Conservation (phyloP, 1,140 invertebrate genomes). For the Ceratina calcarata region DNA sequence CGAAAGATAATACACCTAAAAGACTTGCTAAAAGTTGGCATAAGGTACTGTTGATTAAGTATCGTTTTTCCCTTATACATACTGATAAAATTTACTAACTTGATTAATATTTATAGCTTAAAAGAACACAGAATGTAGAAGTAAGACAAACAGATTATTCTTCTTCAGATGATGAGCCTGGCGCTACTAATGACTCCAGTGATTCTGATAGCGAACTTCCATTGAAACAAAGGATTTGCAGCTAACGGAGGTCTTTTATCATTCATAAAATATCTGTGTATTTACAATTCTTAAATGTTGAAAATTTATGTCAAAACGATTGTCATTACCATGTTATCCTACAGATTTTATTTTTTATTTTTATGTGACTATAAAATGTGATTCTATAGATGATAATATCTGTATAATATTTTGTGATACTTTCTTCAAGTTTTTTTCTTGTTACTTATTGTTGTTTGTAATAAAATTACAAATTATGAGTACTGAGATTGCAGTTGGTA, state of each 20-base stretch:
- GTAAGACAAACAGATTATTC: constrained; percentile 17
- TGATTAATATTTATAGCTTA: constrained; percentile 27
- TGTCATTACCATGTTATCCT: not conserved
- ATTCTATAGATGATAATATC: constrained; percentile 27
- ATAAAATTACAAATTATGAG: not conserved
- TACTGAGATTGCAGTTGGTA: not conserved
- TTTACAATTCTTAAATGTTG: constrained; percentile 17
- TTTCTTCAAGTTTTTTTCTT: too few relatives aligned
- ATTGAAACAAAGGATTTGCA: constrained; percentile 57
- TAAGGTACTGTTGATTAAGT: constrained; percentile 53
- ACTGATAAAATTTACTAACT: not conserved
- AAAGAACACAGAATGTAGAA: constrained; percentile 27
- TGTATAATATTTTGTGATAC: constrained; percentile 26
- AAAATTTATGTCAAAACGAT: not conserved
- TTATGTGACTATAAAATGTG: constrained; percentile 14
- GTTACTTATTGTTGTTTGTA: too few relatives aligned
- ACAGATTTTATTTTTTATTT: constrained; percentile 26
- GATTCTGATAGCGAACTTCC: constrained; percentile 68
- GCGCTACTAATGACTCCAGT: constrained; percentile 50
- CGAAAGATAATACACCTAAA: constrained; percentile 64
- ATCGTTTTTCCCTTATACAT: not conserved
- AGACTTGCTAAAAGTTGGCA: constrained; percentile 55
- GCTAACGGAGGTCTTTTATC: constrained; percentile 55
- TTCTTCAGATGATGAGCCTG: constrained; percentile 43
- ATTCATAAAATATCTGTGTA: constrained; percentile 15